Evolutionary conservation across 2,113 vertebrate species (phyloP), one percentile per base, ranked within the genome.

Genomic region (Tragelaphus scriptus): DNA sequence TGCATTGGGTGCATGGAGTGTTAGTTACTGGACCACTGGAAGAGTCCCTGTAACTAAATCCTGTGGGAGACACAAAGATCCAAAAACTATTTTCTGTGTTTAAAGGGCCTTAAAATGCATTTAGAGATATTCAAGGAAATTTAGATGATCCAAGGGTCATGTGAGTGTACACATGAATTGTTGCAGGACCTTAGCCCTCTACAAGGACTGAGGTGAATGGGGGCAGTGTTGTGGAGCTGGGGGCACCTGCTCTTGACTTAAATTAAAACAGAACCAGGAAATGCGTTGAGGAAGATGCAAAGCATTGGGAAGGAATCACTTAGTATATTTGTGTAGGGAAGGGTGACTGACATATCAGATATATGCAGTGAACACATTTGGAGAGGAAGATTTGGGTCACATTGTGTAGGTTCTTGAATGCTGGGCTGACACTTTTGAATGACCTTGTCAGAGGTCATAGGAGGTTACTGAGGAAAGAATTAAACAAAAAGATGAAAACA

Each of bases 401-500:
- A 65, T 61, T 65, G 85, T 44, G 8, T 13, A 77, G 32, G 40
- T 44, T 58, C 14, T 88, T 85, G 30, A 91, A 88, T 40, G 23
- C 25, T 4, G 44, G 51, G 25, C n/a, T 79, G 86, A 16, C 44
- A 90, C 12, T 90, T 89, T 93, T 65, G 80, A 84, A 40, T n/a
- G 80, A 51, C 36, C 14, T 32, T 93, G 23, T 77, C 85, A 49
- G 53, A 88, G 75, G 40, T 91, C 14, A 6, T 7, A 71, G 55
- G 51, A 75, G 36, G 8, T 88, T 85, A 85, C 26, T 6, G 68
- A 89, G 36, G 8, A 93, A 87, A 95, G 32, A 91, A 68, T 88
- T 88, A 95, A 93, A 85, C 47, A 81, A 92, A 88, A 91, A 44
- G 68, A 56, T 81, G 58, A 61, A 92, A 87, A 87, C 8, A 92